phyloP scores from a whole-genome alignment of 1,140 invertebrate genomes.

The Neodiprion lecontei region DNA sequence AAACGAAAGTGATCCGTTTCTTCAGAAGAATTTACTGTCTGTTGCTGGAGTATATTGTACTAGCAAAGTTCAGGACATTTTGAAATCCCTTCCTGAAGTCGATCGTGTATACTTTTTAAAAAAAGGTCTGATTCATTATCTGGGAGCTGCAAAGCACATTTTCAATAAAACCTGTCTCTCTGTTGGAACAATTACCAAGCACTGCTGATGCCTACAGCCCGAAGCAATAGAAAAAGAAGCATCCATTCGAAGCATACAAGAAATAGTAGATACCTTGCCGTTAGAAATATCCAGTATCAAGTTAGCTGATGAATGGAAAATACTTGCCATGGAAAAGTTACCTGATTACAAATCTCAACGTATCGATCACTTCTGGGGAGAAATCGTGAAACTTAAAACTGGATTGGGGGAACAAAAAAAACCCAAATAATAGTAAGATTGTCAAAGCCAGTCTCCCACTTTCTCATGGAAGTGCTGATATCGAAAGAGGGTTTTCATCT shows the following conservation, averaged over 20 bases:
- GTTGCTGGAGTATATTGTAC: neutral
- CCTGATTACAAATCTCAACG: neutral
- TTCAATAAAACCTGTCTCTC: neutral
- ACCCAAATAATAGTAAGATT: constrained; percentile 17
- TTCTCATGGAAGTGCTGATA: constrained; percentile 28
- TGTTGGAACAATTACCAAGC: neutral
- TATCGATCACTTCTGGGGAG: constrained; percentile 17
- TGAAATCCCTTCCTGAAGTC: neutral
- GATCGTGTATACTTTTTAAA: neutral
- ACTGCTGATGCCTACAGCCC: neutral
- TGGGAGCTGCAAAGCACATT: neutral
- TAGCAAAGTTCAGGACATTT: neutral
- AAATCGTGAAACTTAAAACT: constrained; percentile 19
- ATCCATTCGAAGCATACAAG: neutral
- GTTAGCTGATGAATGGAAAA: neutral
- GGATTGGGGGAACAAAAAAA: constrained; percentile 12
- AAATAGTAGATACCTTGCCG: neutral
- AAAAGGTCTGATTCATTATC: neutral
- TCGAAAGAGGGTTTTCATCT: constrained; percentile 24
- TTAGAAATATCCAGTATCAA: constrained; percentile 1
- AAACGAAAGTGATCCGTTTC: neutral
- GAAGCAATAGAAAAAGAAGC: neutral
- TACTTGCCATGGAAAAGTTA: constrained; percentile 1
- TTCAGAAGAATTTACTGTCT: neutral
- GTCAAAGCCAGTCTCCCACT: constrained; percentile 22